Base-by-base conservation (phyloP, 2,888 invertebrate genomes). In the Biston stratarius region DNA sequence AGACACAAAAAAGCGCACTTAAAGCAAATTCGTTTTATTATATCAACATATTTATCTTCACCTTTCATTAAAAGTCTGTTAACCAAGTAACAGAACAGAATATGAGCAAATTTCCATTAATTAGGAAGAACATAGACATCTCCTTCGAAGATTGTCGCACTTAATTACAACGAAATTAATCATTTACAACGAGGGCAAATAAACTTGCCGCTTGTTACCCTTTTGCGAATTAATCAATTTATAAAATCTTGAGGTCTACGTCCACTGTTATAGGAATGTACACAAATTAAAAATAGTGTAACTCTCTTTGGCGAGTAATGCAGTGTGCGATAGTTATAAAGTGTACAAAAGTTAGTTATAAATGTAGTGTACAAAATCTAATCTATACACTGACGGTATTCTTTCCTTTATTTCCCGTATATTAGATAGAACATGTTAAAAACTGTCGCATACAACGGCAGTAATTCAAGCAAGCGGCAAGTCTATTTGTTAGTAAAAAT, bases 111-210 rank as follows among this genome's bases (percentile, higher is more conserved):
- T 59, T 59, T 24, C 49, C 61, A 61, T 61, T 42, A 42, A 57
- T 66, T 45, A 53, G 14, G 48, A 60, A 51, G 34, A 55, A 61
- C 53, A 53, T 51, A 51, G 61, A 57, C 66, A 59, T 38, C 15
- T 11, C 57, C 40, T 11, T 56, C 51, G 61, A 57, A 44, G 33
- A 51, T 57, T 64, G 61, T 52, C 64, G 3, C 55, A 70, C 63
- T 68, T 76, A 76, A 80, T 78, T 77, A 74, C 73, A 76, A 77
- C 76, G 74, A 81, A 82, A 79, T 76, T 76, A 65, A 75, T 77
- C 73, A 76, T 76, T 76, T 74, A 76, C 72, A 77, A 77, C 49
- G 63, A 52, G 49, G 69, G 73, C 73, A 53, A 61, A 66, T 67
- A 70, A 73, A 78, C 72, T 76, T 77, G 73, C 74, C 74, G 79